Evolutionary conservation across 2,888 invertebrate species (phyloP), one percentile per base, ranked within the genome.

Genomic region (Archaeoteleia sp.): DNA sequence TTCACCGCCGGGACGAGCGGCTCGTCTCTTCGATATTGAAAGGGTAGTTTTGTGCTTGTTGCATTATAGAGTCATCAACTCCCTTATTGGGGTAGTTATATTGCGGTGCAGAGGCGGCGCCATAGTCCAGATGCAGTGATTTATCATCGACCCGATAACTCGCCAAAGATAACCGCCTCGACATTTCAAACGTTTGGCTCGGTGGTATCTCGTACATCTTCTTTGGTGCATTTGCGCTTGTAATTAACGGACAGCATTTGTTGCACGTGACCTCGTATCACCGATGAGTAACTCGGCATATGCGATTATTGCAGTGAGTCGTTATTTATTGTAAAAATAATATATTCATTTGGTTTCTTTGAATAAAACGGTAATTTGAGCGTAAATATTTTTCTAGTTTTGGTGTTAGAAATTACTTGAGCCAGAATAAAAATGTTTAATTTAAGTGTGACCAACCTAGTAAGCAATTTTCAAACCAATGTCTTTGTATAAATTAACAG

Each of bases 61-160:
- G 70, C 68, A 76, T 81, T 81, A 79, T 78, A 76, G 67, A 79
- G 78, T 79, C 81, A 75, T 83, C 76, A 73, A 70, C 76, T 78
- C 78, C 75, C 78, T 82, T 77, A 75, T 74, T 73, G 74, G 72
- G 70, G 73, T 73, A 69, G 78, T 80, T 77, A 76, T 72, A 75
- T 67, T 66, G 58, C 60, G 60, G 53, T 65, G 40, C 25, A 32
- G 48, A 69, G 67, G 67, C 69, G 70, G 72, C 66, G 63, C 34
- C 45, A 51, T 42, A 32, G 65, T 67, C 69, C 65, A 66, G 54
- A 60, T 54, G 60, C 65, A 61, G 71, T 83, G 82, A 84, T 83
- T 83, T 82, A 84, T 80, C 79, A 78, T 77, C 75, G 73, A 71
- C 70, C 67, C 75, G 84, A 84, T 84, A 83, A 79, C 75, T 75